Conservation (phyloP, 2,888 invertebrate genomes). For the Cheiracanthium punctorium region DNA sequence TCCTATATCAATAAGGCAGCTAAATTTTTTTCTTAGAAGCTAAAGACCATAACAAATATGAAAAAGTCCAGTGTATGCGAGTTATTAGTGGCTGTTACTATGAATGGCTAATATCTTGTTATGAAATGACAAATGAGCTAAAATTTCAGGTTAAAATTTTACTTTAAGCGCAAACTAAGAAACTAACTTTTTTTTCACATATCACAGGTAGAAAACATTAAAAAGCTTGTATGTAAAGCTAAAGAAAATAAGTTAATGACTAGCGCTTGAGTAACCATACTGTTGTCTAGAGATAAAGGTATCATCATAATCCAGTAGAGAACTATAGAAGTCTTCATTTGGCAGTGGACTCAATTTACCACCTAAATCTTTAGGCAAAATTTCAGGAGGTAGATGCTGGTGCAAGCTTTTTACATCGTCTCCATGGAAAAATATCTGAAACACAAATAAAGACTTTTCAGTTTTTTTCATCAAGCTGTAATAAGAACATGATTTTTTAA, state of each 20-base stretch:
- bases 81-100: too few relatives aligned
- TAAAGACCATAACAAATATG: too few relatives aligned
- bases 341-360: constrained; percentile 33
- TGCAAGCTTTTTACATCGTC: constrained; percentile 43
- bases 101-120: too few relatives aligned
- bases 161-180: too few relatives aligned
- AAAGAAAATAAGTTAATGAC: neutral
- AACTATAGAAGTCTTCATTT: constrained; percentile 47
- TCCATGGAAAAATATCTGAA: constrained; percentile 59
- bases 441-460: constrained; percentile 3
- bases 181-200: neutral
- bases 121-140: too few relatives aligned
- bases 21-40: too few relatives aligned
- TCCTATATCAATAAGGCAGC: too few relatives aligned
- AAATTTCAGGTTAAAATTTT: too few relatives aligned
- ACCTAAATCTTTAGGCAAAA: constrained; percentile 50
- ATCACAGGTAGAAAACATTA: constrained; percentile 28
- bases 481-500: neutral
- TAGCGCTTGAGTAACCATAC: constrained; percentile 32
- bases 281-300: constrained; percentile 19
- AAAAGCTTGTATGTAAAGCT: neutral
- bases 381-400: constrained; percentile 42
- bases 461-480: too few relatives aligned
- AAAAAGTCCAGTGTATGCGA: too few relatives aligned
- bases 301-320: constrained; percentile 43